Conservation (phyloP, 2,113 vertebrate genomes). For the Anolis sagrei region DNA sequence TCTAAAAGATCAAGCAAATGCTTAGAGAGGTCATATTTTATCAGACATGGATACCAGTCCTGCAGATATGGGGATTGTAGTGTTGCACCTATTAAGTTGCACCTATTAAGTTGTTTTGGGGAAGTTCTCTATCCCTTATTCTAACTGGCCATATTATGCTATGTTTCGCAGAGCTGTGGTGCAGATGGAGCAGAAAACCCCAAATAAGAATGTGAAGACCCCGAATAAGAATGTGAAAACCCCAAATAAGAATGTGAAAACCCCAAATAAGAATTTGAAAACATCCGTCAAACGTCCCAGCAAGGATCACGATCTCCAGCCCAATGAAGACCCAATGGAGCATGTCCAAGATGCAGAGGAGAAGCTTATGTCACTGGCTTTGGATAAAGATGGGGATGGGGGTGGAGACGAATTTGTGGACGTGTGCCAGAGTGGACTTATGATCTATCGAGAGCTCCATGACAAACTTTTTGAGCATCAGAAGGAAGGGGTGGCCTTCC, state of each 20-base stretch:
- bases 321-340: constrained; percentile 80
- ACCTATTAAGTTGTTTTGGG: too few species aligned
- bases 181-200: constrained; percentile 80
- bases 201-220: constrained; percentile 78
- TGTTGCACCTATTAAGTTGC: too few species aligned
- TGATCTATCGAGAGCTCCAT: constrained; percentile 84
- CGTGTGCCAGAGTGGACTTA: constrained; percentile 84
- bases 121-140: background rate
- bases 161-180: constrained; percentile 74
- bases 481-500: constrained; percentile 87
- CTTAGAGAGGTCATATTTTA: too few species aligned
- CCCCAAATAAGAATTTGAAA: constrained; percentile 74
- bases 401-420: constrained; percentile 82
- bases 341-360: constrained; percentile 84
- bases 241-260: constrained; percentile 77
- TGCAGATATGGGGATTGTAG: too few species aligned
- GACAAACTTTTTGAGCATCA: constrained; percentile 90
- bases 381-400: constrained; percentile 19
- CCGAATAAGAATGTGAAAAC: constrained; percentile 78
- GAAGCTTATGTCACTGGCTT: constrained; percentile 66
- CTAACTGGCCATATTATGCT: background rate
- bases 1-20: too few species aligned
- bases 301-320: constrained; percentile 76
- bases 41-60: too few species aligned
- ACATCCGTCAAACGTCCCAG: constrained; percentile 80